Conservation (phyloP, 2,113 vertebrate genomes). For the Gavialis gangeticus region DNA sequence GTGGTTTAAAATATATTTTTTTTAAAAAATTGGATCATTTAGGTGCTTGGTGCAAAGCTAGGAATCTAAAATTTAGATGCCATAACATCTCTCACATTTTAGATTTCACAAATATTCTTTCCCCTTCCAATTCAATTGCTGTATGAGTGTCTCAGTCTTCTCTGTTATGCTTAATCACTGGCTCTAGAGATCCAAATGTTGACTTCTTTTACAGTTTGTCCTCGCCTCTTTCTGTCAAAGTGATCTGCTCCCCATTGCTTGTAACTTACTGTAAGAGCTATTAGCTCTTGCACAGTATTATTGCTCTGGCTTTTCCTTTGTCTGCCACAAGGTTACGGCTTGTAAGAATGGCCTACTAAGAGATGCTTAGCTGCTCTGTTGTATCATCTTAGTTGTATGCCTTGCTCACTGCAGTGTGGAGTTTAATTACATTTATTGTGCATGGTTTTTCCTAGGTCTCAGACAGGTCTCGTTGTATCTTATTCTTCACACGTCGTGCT, state of each 20-base stretch:
- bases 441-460: neutral
- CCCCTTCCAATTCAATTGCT: neutral
- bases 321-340: neutral
- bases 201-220: neutral
- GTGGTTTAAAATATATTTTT: neutral
- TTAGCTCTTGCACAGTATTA: neutral
- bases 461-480: too few species aligned
- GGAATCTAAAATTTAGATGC: neutral
- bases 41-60: neutral
- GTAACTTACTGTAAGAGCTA: neutral
- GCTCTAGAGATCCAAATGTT: too few species aligned
- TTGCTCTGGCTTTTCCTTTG: neutral
- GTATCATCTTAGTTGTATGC: neutral
- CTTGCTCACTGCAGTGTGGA: neutral
- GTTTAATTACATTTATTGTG: neutral
- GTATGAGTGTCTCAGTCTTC: neutral
- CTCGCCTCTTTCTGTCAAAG: neutral
- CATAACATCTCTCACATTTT: neutral
- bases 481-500: too few species aligned
- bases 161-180: neutral
- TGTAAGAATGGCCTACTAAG: neutral
- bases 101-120: neutral
- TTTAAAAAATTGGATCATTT: neutral
- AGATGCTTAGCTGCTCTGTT: neutral
- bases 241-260: neutral